A percentile compares a stretch with the other conserved stretches of the same genome.
Conservation (phyloP, 2,113 vertebrate genomes). For the Barnardius zonarius region DNA sequence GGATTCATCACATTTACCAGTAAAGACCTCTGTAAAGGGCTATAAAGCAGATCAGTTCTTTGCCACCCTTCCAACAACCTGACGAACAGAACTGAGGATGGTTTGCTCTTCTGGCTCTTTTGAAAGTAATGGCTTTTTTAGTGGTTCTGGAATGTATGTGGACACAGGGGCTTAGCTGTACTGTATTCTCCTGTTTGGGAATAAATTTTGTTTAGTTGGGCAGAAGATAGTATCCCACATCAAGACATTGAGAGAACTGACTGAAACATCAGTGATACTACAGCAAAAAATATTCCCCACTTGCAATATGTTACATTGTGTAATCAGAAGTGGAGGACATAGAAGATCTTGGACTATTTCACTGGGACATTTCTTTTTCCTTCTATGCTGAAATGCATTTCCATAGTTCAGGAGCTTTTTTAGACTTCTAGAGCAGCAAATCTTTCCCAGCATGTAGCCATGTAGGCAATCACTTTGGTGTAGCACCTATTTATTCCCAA, state of each 20-base stretch:
- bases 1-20: background rate
- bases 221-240: background rate
- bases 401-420: background rate
- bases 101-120: background rate
- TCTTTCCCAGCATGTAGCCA: background rate
- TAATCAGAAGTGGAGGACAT: background rate
- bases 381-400: background rate
- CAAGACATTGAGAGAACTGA: background rate
- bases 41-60: background rate
- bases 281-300: background rate
- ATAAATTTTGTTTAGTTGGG: background rate
- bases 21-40: background rate
- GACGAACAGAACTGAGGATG: background rate
- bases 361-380: background rate
- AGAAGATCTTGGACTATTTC: background rate
- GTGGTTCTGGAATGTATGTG: background rate
- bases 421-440: background rate
- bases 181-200: background rate
- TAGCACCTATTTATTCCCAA: background rate
- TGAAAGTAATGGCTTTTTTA: background rate
- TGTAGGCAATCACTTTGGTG: background rate
- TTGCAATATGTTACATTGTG: background rate
- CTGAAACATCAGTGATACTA: background rate
- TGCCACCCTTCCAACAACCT: background rate
- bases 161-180: background rate